Evolutionary conservation across 1,140 invertebrate genomes (phyloP).

Genomic region (Potamilus streckersoni): DNA sequence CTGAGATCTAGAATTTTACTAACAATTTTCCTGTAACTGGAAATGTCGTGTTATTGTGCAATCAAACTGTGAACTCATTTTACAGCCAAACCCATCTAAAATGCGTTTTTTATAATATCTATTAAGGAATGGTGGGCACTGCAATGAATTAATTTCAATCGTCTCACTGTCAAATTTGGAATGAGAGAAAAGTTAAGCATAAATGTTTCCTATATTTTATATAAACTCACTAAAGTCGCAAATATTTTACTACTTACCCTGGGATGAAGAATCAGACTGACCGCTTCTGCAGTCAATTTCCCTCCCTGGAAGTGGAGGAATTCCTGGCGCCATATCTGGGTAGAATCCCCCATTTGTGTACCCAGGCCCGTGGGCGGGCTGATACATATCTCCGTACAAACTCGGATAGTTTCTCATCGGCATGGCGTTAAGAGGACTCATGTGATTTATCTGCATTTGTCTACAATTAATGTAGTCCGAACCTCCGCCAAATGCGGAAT

Average conservation of each 20-base stretch:
- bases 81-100: too few species aligned
- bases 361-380: conserved; percentile 51
- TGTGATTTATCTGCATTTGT: conserved; percentile 61
- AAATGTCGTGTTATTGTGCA: too few species aligned
- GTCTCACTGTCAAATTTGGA: too few species aligned
- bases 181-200: too few species aligned
- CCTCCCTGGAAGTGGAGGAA: conserved; percentile 52
- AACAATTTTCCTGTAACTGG: too few species aligned
- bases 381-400: conserved; percentile 63
- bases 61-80: too few species aligned
- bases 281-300: conserved; percentile 58
- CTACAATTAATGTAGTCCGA: conserved; percentile 62
- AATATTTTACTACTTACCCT: conserved; percentile 40
- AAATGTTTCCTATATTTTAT: too few species aligned
- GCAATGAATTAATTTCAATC: too few species aligned
- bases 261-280: conserved; percentile 55
- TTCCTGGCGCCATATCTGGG: conserved; percentile 58
- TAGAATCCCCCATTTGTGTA: conserved; percentile 62
- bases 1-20: too few species aligned
- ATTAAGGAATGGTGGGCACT: too few species aligned
- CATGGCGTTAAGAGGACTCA: conserved; percentile 55
- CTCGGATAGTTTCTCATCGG: conserved; percentile 59
- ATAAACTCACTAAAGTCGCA: too few species aligned
- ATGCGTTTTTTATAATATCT: too few species aligned
- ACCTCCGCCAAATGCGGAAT: conserved; percentile 35